phyloP scores from a whole-genome alignment of 1,140 invertebrate genomes.

The Luehdorfia chinensis region DNA sequence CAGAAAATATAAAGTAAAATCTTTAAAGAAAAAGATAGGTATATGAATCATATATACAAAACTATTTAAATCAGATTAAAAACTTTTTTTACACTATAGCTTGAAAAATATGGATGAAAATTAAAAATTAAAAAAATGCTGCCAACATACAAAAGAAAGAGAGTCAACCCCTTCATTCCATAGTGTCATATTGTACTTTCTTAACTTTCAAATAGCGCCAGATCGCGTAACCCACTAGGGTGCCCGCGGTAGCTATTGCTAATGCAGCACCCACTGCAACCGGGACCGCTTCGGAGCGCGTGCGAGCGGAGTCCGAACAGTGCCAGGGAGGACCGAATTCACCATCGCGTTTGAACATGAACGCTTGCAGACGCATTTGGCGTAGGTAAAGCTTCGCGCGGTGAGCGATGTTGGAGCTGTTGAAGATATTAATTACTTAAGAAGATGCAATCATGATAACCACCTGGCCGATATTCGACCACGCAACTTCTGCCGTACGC shows the following conservation, averaged over 20 bases:
- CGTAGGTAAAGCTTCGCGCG: conserved; percentile 77
- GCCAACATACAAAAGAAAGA: too few relatives aligned
- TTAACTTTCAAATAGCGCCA: conserved; percentile 92
- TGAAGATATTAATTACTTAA: too few relatives aligned
- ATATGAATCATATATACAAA: too few relatives aligned
- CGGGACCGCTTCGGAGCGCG: conserved; percentile 89
- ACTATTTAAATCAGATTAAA: too few relatives aligned
- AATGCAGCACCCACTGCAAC: conserved; percentile 92
- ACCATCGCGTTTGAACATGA: conserved; percentile 79
- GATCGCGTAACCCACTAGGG: conserved; percentile 90
- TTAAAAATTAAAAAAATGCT: too few relatives aligned
- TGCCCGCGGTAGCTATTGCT: conserved; percentile 87
- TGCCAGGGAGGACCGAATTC: conserved; percentile 78
- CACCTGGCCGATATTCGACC: too few relatives aligned
- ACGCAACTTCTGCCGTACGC: too few relatives aligned
- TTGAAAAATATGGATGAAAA: too few relatives aligned
- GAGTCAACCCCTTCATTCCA: conserved; percentile 80
- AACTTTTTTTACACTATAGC: too few relatives aligned
- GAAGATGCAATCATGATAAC: too few relatives aligned
- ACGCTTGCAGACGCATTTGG: conserved; percentile 78
- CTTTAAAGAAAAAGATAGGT: too few relatives aligned
- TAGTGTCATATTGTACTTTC: conserved; percentile 94
- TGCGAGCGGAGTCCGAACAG: conserved; percentile 71
- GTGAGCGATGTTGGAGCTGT: conserved; percentile 55
- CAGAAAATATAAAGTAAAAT: too few relatives aligned